Conservation (phyloP, 2,797 vertebrate species). For the Acanthurus lineatus region DNA sequence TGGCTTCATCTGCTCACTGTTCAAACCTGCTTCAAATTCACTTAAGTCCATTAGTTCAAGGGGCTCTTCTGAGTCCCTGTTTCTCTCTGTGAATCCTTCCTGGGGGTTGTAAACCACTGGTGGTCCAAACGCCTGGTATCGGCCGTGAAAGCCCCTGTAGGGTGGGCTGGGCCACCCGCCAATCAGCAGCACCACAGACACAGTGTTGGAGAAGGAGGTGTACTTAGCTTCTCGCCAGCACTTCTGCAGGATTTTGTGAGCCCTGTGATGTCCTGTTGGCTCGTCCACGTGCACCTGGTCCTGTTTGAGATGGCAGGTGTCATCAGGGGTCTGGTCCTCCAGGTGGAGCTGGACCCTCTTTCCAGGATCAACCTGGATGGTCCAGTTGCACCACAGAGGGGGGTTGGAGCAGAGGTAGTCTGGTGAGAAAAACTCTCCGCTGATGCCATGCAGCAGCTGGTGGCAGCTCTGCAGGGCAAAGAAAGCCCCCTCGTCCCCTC, state of each 20-base stretch:
- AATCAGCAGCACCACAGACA: conserved; percentile 84
- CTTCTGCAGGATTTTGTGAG: conserved; percentile 76
- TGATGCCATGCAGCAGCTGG: conserved; percentile 64
- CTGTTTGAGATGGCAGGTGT: conserved; percentile 78
- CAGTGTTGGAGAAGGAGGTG: conserved; percentile 70
- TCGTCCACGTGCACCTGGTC: conserved; percentile 87
- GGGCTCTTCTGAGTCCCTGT: neutral
- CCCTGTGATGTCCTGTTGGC: neutral
- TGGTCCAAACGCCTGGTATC: conserved; percentile 75
- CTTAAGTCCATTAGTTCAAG: neutral
- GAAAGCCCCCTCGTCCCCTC: conserved; percentile 67
- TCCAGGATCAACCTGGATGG: conserved; percentile 76
- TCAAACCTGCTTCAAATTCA: neutral
- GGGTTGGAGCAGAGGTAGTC: conserved; percentile 87
- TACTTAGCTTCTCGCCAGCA: conserved; percentile 82
- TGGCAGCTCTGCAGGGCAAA: conserved; percentile 86
- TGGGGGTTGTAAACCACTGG: conserved; percentile 53
- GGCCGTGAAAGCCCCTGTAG: conserved; percentile 82
- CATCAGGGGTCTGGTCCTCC: conserved; percentile 78
- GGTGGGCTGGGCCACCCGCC: conserved; percentile 56
- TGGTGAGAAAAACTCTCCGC: conserved; percentile 84
- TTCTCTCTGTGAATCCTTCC: neutral
- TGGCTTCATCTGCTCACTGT: neutral
- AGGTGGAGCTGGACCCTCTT: conserved; percentile 82
- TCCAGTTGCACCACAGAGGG: conserved; percentile 89